Evolutionary conservation across 2,888 invertebrate species (phyloP).

Genomic region (Scaptomyza reducta): DNA sequence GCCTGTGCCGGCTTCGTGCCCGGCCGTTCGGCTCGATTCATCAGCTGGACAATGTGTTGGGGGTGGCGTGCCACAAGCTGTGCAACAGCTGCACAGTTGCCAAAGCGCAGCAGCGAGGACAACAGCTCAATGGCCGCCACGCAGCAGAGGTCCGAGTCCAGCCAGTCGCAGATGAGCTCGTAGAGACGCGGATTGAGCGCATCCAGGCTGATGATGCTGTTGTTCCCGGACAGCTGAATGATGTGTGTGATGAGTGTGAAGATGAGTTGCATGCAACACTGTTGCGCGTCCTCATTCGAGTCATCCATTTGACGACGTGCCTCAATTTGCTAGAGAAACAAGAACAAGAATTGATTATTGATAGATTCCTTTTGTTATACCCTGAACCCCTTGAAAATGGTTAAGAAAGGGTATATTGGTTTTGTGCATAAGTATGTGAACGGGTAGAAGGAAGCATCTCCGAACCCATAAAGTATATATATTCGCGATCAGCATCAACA

Average conservation of each 20-base stretch:
- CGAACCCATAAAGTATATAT: too few relatives aligned
- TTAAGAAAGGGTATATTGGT: too few relatives aligned
- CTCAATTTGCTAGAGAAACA: constrained; percentile 61
- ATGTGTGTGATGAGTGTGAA: constrained; percentile 77
- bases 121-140: constrained; percentile 79
- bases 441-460: too few relatives aligned
- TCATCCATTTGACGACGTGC: constrained; percentile 70
- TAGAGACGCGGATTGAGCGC: constrained; percentile 78
- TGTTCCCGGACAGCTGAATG: constrained; percentile 68
- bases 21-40: constrained; percentile 73
- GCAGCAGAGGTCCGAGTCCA: constrained; percentile 77
- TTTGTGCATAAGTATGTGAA: too few relatives aligned
- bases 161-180: constrained; percentile 78
- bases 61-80: constrained; percentile 75
- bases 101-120: constrained; percentile 67
- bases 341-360: neutral
- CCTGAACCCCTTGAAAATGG: too few relatives aligned
- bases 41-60: constrained; percentile 71
- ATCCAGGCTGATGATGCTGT: constrained; percentile 77
- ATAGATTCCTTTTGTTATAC: too few relatives aligned
- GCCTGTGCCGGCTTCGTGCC: constrained; percentile 73
- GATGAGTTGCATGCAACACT: constrained; percentile 76
- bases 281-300: constrained; percentile 77
- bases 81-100: constrained; percentile 57
- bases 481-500: too few relatives aligned